Conservation (phyloP, 2,888 invertebrate genomes). For the Eupeodes luniger region DNA sequence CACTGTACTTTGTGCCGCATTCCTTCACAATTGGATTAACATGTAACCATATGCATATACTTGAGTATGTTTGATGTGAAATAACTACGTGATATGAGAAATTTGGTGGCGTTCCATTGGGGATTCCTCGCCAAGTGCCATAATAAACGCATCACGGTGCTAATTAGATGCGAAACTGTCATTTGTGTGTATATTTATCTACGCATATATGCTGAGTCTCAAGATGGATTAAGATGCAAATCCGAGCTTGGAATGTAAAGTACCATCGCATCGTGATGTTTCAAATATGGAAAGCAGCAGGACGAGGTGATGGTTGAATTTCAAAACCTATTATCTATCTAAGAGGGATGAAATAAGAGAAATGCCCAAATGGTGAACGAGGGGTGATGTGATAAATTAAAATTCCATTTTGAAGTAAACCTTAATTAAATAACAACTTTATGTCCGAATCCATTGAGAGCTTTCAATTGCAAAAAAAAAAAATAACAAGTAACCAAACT, state of each 20-base stretch:
- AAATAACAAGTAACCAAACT: conserved; percentile 9
- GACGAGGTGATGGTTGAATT: neutral
- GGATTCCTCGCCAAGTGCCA: conserved; percentile 63
- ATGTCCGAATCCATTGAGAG: conserved; percentile 52
- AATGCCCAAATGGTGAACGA: neutral
- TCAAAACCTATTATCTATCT: conserved; percentile 5
- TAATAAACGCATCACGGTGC: conserved; percentile 70
- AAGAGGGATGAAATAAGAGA: conserved; percentile 20
- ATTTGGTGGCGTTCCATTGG: conserved; percentile 66
- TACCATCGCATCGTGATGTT: neutral
- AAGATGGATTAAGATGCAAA: conserved; percentile 74
- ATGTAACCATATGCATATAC: conserved; percentile 11
- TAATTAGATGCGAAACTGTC: conserved; percentile 73
- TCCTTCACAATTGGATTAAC: conserved; percentile 66
- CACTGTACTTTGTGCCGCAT: conserved; percentile 19
- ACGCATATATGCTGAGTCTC: conserved; percentile 54
- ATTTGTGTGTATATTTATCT: conserved; percentile 49
- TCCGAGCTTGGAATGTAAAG: conserved; percentile 49
- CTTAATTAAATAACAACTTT: conserved; percentile 73
- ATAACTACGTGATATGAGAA: conserved; percentile 60
- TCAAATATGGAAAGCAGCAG: neutral
- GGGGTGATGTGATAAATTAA: neutral
- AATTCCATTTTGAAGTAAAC: conserved; percentile 50
- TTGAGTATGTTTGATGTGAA: conserved; percentile 4
- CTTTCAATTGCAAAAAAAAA: conserved; percentile 33